Base-by-base conservation (phyloP, 2,113 vertebrate genomes). In the Cettia cetti region DNA sequence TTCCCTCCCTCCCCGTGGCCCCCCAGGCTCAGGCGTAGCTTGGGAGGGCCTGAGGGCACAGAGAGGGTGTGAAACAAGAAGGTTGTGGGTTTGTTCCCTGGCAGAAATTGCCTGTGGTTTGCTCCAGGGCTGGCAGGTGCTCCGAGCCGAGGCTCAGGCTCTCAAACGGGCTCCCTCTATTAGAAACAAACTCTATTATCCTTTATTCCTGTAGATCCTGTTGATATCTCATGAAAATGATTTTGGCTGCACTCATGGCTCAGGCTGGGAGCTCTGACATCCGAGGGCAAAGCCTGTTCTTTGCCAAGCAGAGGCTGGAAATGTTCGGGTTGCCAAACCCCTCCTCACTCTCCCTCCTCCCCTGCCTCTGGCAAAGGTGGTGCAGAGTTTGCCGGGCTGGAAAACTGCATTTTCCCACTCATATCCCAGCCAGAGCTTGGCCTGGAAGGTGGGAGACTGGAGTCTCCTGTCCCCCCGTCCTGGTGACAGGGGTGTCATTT, bases 61-160 rank as follows among this genome's bases (percentile, higher is more conserved):
- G 79, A 1, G 8, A 47, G 89, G 64, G 31, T 28, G 77, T 77
- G 92, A 84, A 89, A 84, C 54, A 39, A 35, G 71, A 1, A 7
- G 79, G 71, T 27, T 35, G 61, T 33, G 53, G 82, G 21, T 23
- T 70, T 86, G 70, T 74, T 40, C 85, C 66, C 71, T 11, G 13
- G 86, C 53, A 92, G 89, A 77, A 76, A 49, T 50, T 88, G 90
- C 86, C 72, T 56, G 76, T 91, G 75, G 63, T 91, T 90, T 89
- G 91, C 95, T 95, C 61, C 31, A 33, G 52, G 95, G 86, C 81
- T 80, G 80, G 91, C 92, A 96, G 95, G 89, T 95, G 93, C 86
- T 88, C 31, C 1, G 2, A 82, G 27, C 45, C 0, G 21, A 57
- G 87, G 84, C 59, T 69, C 53, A 0, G 0, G 64, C 35, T 59